Evolutionary conservation across 53 echinoderm and acorn worm genomes (phyloP), one percentile per base, ranked within the genome.

Genomic region (Astropecten irregularis): DNA sequence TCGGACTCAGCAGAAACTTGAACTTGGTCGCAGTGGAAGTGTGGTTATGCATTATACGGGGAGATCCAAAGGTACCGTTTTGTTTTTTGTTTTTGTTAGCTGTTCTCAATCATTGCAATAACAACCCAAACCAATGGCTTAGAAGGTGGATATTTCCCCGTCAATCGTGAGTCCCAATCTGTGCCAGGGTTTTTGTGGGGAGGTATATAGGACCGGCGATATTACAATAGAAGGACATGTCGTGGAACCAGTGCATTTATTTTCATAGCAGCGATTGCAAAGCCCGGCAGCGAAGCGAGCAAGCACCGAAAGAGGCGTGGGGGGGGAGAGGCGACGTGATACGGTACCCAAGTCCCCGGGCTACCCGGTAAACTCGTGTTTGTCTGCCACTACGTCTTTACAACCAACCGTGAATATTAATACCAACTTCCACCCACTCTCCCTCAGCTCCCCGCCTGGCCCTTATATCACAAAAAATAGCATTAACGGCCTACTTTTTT

Each of bases 321-420:
- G 42, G 49, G 25, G 46, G 79, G 79, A 26, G 9, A 48, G 49
- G 79, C 79, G 62, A 47, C 40, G 79, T 62, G 79, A 79, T 79
- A 79, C 57, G 79, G 11, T 18, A 11, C 39, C 38, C 31, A 11
- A 42, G 42, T 61, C 79, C 79, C 13, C 40, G 28, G 79, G 79
- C 79, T 56, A 79, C 44, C 27, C 27, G 27, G 32, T 16, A 62
- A 6, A 31, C 79, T 35, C 27, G 30, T 61, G 60, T 11, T 57
- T 8, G 79, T 16, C 71, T 46, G 79, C 66, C 36, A 66, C 6
- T 42, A 42, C 11, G 42, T 42, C 42, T 42, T 42, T 42, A 42
- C 42, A 42, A n/a, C 42, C 6, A 42, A 42, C 42, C 42, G 42
- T 42, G 42, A 42, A 42, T 42, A 8, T 11, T 42, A 42, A 42